Conservation (phyloP, 2,888 invertebrate species). For the Elegia similella region DNA sequence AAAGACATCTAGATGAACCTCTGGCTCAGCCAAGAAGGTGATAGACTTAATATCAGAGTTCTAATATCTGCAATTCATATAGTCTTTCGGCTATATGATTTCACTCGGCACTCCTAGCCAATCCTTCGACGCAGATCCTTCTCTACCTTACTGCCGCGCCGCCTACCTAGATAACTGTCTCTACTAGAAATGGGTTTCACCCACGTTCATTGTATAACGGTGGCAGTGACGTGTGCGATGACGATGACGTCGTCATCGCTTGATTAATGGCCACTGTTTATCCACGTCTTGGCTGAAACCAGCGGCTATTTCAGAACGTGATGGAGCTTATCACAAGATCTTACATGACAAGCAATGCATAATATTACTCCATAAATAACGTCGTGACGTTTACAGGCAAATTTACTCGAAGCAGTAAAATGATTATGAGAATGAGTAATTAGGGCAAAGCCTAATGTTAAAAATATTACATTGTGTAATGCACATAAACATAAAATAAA, state of each 20-base stretch:
- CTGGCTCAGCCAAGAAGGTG: too few species aligned
- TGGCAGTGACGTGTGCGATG: constrained; percentile 8
- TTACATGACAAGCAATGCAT: constrained; percentile 4
- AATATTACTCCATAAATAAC: constrained; percentile 13
- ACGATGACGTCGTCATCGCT: constrained; percentile 8
- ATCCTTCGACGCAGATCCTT: too few species aligned
- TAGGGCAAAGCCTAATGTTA: too few species aligned
- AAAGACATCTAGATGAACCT: too few species aligned
- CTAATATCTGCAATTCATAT: too few species aligned
- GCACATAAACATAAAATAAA: too few species aligned
- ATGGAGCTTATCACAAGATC: constrained; percentile 14
- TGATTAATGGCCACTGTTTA: constrained; percentile 12
- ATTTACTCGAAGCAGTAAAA: background rate
- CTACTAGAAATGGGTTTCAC: background rate
- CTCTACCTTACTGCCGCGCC: too few species aligned
- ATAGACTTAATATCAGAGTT: too few species aligned
- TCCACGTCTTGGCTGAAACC: constrained; percentile 10
- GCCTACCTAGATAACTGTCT: too few species aligned
- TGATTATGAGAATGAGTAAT: background rate
- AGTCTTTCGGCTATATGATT: too few species aligned
- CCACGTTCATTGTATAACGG: constrained; percentile 6
- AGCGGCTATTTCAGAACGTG: constrained; percentile 7
- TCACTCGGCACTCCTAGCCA: too few species aligned
- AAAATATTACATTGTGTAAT: too few species aligned
- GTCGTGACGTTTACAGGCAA: constrained; percentile 9